Evolutionary conservation across 2,797 vertebrate genomes (phyloP), one percentile per base, ranked within the genome.

Genomic region (Alosa sapidissima): DNA sequence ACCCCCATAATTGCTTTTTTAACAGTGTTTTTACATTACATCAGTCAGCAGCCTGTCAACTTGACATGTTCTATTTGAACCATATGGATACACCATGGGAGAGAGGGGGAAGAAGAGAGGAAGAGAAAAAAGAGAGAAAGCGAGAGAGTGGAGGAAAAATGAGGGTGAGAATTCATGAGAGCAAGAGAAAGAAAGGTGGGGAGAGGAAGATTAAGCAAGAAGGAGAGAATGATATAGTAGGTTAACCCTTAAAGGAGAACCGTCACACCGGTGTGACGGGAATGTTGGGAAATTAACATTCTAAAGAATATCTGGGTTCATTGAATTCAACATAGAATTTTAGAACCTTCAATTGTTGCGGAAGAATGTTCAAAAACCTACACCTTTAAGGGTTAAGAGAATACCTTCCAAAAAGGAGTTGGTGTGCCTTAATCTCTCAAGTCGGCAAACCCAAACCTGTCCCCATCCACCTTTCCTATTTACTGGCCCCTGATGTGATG

Each of bases 21-120:
- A 78, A 78, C 41, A 78, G 72, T 78, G 72, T 45, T 78, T 78
- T 78, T 78, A 14, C 72, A 78, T 45, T 45, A 45, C 45, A 78
- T 78, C 36, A 78, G 72, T 21, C 16, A 41, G 41, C 36, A 78
- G 36, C 28, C 68, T 41, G 33, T 36, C 33, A 19, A 14, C 36
- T 41, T 36, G 68, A 75, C 68, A 75, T 36, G 13, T 45, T 78
- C 16, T 21, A 47, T 78, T 45, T 78, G 2, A 45, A 78, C 16
- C 14, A 72, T 16, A 72, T 72, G 65, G 65, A 72, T 13, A 14
- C 28, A 8, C 3, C 65, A 45, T 5, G 36, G 19, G 41, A 78
- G 11, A 78, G 16, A 47, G 16, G 21, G 72, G 36, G 16, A 36
- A 2, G 36, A 11, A 72, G 28, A 68, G 62, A 68, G 62, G 33